phyloP scores from a whole-genome alignment of 2,797 vertebrate genomes.

The Poecilia velifera region DNA sequence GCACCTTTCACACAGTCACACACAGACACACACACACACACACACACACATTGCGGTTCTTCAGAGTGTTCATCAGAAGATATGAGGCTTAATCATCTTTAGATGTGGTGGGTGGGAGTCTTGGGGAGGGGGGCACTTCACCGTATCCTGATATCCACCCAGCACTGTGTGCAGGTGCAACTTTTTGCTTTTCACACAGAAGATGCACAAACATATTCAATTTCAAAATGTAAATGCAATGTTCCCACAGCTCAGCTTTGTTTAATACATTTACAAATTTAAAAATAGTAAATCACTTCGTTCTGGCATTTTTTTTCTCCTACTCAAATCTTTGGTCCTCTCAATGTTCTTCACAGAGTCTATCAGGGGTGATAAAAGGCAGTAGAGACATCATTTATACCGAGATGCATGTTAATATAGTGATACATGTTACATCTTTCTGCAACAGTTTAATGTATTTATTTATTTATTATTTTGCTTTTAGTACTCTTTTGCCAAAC shows the following conservation, averaged over 20 bases:
- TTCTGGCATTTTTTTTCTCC: not conserved
- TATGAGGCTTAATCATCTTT: slow-evolving; percentile 80
- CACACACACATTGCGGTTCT: slow-evolving; percentile 33
- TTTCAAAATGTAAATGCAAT: slow-evolving; percentile 36
- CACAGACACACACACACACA: slow-evolving; percentile 35
- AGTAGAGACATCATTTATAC: slow-evolving; percentile 25
- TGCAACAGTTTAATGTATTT: not conserved
- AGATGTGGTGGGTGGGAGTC: slow-evolving; percentile 54
- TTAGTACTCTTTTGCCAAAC: not conserved
- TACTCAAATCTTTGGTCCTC: slow-evolving; percentile 6
- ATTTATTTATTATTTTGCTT: not conserved
- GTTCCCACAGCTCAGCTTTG: not conserved
- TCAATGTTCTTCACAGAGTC: slow-evolving; percentile 26
- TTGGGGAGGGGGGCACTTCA: slow-evolving; percentile 72
- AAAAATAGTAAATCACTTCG: not conserved
- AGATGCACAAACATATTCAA: slow-evolving; percentile 31
- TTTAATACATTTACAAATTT: not conserved
- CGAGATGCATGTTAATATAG: not conserved
- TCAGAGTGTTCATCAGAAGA: slow-evolving; percentile 80
- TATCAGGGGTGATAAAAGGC: slow-evolving; percentile 30
- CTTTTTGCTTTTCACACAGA: slow-evolving; percentile 19
- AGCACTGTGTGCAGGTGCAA: slow-evolving; percentile 41
- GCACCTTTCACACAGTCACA: slow-evolving; percentile 10
- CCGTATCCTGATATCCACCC: slow-evolving; percentile 67
- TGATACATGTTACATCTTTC: not conserved